Evolutionary conservation across 2,888 invertebrate species (phyloP).

Genomic region (Dione vanillae): DNA sequence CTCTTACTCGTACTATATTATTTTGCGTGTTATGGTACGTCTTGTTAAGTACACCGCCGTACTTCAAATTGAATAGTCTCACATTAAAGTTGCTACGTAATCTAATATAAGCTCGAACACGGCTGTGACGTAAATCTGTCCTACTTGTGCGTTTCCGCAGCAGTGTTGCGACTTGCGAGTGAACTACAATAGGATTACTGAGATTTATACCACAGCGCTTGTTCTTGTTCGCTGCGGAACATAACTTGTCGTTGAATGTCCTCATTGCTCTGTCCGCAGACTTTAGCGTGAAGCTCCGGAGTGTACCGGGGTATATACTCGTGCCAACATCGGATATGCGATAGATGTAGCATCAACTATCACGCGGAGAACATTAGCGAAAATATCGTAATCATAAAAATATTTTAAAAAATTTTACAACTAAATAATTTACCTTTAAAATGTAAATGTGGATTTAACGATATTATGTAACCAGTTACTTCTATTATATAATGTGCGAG

Average conservation of each 20-base stretch:
- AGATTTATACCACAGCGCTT: constrained; percentile 5
- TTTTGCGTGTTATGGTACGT: background rate
- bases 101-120: background rate
- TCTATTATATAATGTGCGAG: too few species aligned
- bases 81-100: background rate
- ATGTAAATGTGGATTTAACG: too few species aligned
- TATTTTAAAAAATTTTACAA: too few species aligned
- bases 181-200: constrained; percentile 14
- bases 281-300: background rate
- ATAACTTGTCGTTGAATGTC: background rate
- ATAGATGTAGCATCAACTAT: too few species aligned
- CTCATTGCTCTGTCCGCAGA: background rate
- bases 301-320: background rate
- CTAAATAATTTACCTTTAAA: too few species aligned
- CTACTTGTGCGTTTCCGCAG: constrained; percentile 2
- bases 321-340: too few species aligned
- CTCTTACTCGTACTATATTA: background rate
- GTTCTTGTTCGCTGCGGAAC: background rate
- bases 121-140: background rate
- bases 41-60: background rate
- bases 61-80: background rate
- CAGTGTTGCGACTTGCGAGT: background rate
- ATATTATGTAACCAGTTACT: too few species aligned
- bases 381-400: too few species aligned
- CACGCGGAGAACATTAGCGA: too few species aligned